Evolutionary conservation across 2,113 vertebrate species (phyloP).

Genomic region (Phylloscopus trochiloides): DNA sequence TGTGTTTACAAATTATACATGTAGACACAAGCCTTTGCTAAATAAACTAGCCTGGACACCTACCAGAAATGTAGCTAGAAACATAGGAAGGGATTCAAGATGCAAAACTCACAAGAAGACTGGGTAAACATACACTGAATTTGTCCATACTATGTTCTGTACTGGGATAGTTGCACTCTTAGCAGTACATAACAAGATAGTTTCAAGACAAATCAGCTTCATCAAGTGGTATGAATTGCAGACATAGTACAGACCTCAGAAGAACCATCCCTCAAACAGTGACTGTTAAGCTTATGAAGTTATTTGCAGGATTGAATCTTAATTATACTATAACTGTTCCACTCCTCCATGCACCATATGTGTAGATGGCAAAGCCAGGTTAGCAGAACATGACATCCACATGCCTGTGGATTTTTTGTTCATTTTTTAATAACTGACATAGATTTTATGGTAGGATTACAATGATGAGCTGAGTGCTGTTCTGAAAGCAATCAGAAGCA

Average conservation of each 20-base stretch:
- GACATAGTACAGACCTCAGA: neutral
- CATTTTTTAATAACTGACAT: conserved; percentile 19
- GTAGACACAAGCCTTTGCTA: neutral
- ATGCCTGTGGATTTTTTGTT: conserved; percentile 35
- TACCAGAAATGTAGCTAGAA: neutral
- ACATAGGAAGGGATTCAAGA: neutral
- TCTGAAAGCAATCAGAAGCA: conserved; percentile 49
- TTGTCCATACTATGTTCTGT: neutral
- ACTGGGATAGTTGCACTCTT: neutral
- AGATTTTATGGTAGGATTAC: neutral
- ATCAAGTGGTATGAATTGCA: neutral
- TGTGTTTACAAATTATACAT: neutral
- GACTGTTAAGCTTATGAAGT: neutral
- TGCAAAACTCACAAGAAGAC: neutral
- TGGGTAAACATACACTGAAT: neutral
- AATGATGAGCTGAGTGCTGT: neutral
- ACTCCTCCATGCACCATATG: neutral
- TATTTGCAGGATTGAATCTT: neutral
- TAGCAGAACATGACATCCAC: conserved; percentile 13
- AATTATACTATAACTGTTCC: neutral
- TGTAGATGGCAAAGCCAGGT: neutral
- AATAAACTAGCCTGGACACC: neutral
- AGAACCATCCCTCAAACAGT: neutral
- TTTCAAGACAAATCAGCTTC: neutral
- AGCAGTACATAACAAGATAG: neutral